A percentile compares a stretch with the other conserved stretches of the same genome.
Evolutionary conservation across 2,113 vertebrate species (phyloP).

Genomic region (Ovibos moschatus): DNA sequence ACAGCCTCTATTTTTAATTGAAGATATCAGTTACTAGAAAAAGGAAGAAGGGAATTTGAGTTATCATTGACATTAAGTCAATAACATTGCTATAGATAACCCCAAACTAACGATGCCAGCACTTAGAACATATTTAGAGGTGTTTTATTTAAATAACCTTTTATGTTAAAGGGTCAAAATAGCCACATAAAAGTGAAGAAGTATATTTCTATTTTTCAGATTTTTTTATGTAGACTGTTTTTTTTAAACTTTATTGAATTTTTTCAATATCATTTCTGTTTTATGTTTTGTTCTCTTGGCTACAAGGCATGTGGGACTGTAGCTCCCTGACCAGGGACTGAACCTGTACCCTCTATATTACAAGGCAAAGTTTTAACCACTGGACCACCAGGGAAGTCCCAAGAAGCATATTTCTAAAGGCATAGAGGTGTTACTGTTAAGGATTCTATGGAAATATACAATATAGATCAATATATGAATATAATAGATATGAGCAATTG

Average conservation of each 20-base stretch:
- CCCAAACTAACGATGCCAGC: neutral
- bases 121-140: neutral
- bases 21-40: neutral
- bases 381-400: neutral
- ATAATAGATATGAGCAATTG: neutral
- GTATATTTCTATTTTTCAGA: neutral
- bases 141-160: neutral
- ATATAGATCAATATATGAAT: neutral
- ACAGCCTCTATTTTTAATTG: neutral
- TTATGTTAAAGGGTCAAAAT: neutral
- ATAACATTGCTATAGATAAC: neutral
- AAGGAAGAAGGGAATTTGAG: neutral
- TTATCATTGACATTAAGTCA: neutral
- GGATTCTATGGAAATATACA: neutral
- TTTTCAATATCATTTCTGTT: neutral
- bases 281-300: neutral
- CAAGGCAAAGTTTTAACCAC: neutral
- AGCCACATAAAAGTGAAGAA: neutral
- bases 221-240: neutral
- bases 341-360: neutral
- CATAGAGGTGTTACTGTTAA: neutral
- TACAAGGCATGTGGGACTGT: neutral
- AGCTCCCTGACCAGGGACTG: neutral
- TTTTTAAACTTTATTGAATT: neutral
- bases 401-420: neutral